Evolutionary conservation across 1,140 invertebrate genomes (phyloP), one percentile per base, ranked within the genome.

Genomic region (Drosophila equinoxialis): DNA sequence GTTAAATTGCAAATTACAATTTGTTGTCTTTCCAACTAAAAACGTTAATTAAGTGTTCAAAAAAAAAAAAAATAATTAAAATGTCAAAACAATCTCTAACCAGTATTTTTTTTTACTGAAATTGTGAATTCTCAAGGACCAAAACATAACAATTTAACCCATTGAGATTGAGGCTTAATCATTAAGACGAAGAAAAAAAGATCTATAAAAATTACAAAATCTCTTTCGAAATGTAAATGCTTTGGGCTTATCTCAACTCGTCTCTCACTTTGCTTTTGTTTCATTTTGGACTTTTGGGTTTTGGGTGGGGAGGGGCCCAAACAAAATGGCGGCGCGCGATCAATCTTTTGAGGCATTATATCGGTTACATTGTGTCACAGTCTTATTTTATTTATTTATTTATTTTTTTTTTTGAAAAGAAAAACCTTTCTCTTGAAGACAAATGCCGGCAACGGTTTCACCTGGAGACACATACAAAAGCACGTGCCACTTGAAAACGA

Each of bases 371-470:
- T 85, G 71, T 87, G 74, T 87, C 71, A 74, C 68, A 72, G 71
- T 58, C 61, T 77, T 73, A 77, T 83, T 79, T 79, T 77, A n/a
- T 55, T 58, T 58, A n/a, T n/a, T 35, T n/a, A 17, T 17, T 17
- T n/a, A n/a, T n/a, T 23, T 79, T 79, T 77, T 30, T 55, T 58
- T 58, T 35, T 14, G 11, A 13, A 37, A 69, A 89, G 68, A 79
- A 80, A 73, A 75, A 87, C 83, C 83, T 87, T 87, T 87, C 84
- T 87, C 84, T 80, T 63, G 54, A 37, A 87, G 74, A 87, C 72
- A 86, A 82, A 86, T 76, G 82, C 75, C 74, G 79, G 74, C 82
- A 83, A 77, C 76, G 84, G 83, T 89, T 87, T 87, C 79, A 89
- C 79, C 74, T 64, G 57, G 20, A 20, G 42, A 51, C 75, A 79